Evolutionary conservation across 1,140 invertebrate species (phyloP).

Genomic region (Drosophila burlai): DNA sequence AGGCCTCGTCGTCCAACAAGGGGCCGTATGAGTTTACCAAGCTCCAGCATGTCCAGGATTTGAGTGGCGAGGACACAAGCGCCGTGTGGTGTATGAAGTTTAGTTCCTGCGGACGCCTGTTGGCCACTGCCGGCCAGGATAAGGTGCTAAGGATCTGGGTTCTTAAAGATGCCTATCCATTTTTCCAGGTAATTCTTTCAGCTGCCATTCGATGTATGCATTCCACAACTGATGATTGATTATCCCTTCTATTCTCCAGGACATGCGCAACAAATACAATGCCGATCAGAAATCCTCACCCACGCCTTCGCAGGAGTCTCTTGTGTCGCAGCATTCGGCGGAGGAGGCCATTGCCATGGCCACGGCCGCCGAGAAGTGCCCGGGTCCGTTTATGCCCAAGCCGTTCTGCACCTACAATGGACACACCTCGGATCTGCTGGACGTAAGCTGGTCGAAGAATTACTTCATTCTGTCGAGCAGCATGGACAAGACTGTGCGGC

Average conservation of each 20-base stretch:
- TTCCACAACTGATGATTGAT: background rate
- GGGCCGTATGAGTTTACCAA: constrained; percentile 96
- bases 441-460: constrained; percentile 99
- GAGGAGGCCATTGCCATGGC: constrained; percentile 88
- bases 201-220: too few species aligned
- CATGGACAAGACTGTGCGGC: constrained; percentile 98
- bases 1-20: constrained; percentile 97
- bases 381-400: constrained; percentile 94
- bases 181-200: constrained; percentile 89
- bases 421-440: constrained; percentile 98
- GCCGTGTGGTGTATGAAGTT: constrained; percentile 99
- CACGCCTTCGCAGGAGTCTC: constrained; percentile 94
- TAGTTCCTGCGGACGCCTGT: constrained; percentile 95
- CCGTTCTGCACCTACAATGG: constrained; percentile 98
- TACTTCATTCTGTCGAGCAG: constrained; percentile 99
- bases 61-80: constrained; percentile 93
- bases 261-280: constrained; percentile 97
- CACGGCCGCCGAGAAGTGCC: constrained; percentile 86
- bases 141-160: constrained; percentile 97
- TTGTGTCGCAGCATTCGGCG: constrained; percentile 91
- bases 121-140: constrained; percentile 98
- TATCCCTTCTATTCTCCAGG: constrained; percentile 87
- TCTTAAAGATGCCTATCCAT: constrained; percentile 92
- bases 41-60: constrained; percentile 90
- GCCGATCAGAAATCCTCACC: constrained; percentile 94